phyloP scores from a whole-genome alignment of 2,888 invertebrate genomes.

The Chymomyza amoena region DNA sequence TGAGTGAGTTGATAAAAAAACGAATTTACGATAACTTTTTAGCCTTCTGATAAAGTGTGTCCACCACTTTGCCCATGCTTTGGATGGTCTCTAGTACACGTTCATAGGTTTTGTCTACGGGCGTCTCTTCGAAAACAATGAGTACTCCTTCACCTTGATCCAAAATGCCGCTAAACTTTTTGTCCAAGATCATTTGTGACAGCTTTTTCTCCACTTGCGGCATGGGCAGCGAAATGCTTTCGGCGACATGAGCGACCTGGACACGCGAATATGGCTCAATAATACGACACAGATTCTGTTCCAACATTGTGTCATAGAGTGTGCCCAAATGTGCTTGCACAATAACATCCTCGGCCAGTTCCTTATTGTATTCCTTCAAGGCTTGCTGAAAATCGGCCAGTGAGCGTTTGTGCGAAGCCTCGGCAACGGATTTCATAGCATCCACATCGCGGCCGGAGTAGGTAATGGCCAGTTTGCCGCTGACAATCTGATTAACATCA shows the following conservation, averaged over 20 bases:
- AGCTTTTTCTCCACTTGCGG: constrained; percentile 98
- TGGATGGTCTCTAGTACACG: constrained; percentile 98
- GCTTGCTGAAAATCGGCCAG: constrained; percentile 97
- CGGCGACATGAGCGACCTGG: constrained; percentile 95
- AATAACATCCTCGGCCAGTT: constrained; percentile 97
- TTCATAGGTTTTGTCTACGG: constrained; percentile 97
- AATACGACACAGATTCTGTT: constrained; percentile 98
- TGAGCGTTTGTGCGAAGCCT: constrained; percentile 97
- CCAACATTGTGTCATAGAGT: constrained; percentile 98
- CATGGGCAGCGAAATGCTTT: constrained; percentile 93
- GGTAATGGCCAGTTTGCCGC: constrained; percentile 97
- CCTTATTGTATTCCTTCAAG: constrained; percentile 90
- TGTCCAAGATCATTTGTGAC: constrained; percentile 99
- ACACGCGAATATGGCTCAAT: constrained; percentile 99
- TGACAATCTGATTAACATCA: constrained; percentile 95
- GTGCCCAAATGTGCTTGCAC: constrained; percentile 98
- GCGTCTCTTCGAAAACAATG: constrained; percentile 97
- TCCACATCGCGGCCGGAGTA: constrained; percentile 97
- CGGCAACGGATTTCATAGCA: constrained; percentile 98
- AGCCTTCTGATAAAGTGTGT: constrained; percentile 99
- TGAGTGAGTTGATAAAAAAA: constrained; percentile 4
- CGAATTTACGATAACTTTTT: constrained; percentile 93
- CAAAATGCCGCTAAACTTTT: constrained; percentile 97
- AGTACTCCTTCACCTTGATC: constrained; percentile 99
- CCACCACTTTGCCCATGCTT: constrained; percentile 99